Conservation (phyloP, 2,797 vertebrate genomes). For the Florisuga fusca region DNA sequence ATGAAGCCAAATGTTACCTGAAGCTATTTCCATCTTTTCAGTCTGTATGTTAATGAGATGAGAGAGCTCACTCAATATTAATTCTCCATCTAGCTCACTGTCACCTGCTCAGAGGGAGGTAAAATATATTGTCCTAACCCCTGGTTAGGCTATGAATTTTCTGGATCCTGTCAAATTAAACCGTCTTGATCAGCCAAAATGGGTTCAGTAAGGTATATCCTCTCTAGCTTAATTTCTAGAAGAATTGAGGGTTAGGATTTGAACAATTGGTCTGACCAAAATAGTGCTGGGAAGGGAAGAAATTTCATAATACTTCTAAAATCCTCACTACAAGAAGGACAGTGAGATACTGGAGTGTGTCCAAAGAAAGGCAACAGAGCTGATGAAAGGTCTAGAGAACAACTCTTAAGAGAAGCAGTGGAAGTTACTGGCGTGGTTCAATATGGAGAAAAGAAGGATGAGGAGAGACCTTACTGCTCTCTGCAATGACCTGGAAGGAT, state of each 20-base stretch:
- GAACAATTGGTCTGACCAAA: background rate
- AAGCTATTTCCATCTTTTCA: background rate
- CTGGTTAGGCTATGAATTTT: background rate
- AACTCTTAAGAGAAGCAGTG: no score
- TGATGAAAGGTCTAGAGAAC: no score
- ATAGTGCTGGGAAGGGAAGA: background rate
- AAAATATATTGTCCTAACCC: background rate
- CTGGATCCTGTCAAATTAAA: accelerated
- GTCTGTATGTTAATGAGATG: background rate
- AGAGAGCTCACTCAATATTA: background rate
- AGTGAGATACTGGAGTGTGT: no score
- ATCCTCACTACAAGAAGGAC: no score
- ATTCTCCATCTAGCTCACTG: background rate
- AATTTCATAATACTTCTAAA: background rate
- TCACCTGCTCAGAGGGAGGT: background rate
- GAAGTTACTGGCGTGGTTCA: no score
- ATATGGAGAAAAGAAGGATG: no score
- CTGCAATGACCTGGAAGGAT: no score
- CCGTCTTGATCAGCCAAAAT: accelerated
- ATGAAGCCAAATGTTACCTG: background rate
- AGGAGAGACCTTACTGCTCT: no score
- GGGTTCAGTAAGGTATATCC: background rate
- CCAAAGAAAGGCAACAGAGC: no score
- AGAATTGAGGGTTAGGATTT: background rate
- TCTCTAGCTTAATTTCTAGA: background rate